These are phyloP conservation scores for Ophioderma brevispina DNA, from an alignment of 35 echinoderm and acorn worm genomes.

Conservation along the genomic window DNA sequence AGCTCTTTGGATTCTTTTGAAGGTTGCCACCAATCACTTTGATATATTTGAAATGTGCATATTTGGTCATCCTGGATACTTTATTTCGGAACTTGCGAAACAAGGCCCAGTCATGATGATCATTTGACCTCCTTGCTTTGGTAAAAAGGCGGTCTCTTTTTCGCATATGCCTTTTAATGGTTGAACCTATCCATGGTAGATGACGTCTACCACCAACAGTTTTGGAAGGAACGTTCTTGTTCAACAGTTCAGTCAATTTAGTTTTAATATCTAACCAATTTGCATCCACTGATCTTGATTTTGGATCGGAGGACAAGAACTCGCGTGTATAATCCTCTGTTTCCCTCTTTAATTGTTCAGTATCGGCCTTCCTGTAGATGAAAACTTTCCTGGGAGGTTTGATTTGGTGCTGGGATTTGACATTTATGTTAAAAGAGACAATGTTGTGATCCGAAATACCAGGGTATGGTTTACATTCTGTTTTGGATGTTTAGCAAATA, in stretches of 20 bases:
- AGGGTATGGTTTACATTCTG: no score
- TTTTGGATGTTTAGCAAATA: no score
- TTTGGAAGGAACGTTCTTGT: conserved; percentile 29
- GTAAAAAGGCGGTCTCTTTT: background rate
- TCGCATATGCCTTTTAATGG: background rate
- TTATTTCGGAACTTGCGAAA: background rate
- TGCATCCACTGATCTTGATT: conserved; percentile 20
- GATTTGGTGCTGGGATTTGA: conserved; percentile 14
- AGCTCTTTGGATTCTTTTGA: background rate
- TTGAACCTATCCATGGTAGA: conserved; percentile 25
- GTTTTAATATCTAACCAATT: conserved; percentile 41
- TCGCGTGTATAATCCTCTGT: conserved; percentile 4
- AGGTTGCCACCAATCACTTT: background rate
- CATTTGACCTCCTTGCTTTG: conserved; percentile 19
- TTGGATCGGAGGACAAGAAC: conserved; percentile 35
- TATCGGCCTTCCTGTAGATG: conserved; percentile 27
- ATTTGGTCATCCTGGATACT: background rate
- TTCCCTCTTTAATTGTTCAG: background rate
- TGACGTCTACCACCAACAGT: background rate
- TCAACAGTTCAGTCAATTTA: background rate
- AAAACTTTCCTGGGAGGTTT: conserved; percentile 33
- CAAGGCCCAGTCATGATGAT: background rate
- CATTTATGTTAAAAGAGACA: conserved; percentile 32
- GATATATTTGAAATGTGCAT: background rate
- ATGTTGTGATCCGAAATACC: conserved; percentile 49